Percentiles rank a stretch among this genome's conserved stretches.
These are phyloP conservation scores for Chunga burmeisteri DNA, from an alignment of 2,113 vertebrate genomes.

Conservation along the genomic window DNA sequence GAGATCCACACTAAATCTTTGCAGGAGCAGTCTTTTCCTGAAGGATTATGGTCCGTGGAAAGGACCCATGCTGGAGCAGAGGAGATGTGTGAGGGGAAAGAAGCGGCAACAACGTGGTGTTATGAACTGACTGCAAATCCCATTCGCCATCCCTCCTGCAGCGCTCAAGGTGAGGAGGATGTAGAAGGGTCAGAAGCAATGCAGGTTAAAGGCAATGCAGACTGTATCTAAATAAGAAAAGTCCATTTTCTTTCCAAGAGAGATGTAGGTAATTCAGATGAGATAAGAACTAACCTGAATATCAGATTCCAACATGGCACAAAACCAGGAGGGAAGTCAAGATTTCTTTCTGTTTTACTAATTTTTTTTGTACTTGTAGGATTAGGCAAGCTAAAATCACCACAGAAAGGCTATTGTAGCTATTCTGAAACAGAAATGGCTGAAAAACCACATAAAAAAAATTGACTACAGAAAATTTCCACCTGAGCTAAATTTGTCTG, in stretches of 20 bases:
- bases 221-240: not conserved
- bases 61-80: not conserved
- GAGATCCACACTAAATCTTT: not conserved
- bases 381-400: not conserved
- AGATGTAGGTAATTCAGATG: not conserved
- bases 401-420: not conserved
- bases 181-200: not conserved
- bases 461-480: not conserved
- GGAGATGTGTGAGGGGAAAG: not conserved
- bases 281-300: not conserved
- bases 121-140: not conserved
- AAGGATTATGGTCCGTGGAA: not conserved
- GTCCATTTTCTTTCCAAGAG: not conserved
- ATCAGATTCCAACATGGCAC: not conserved
- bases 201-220: not conserved
- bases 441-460: not conserved
- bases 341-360: not conserved
- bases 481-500: not conserved
- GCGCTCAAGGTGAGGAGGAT: not conserved
- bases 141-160: not conserved
- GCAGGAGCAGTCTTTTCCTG: not conserved
- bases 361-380: not conserved
- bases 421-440: not conserved
- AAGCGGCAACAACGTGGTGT: rapidly evolving
- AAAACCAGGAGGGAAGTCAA: not conserved